Evolutionary conservation across 2,888 invertebrate species (phyloP).

Genomic region (Rhimphoctona megacephalus): DNA sequence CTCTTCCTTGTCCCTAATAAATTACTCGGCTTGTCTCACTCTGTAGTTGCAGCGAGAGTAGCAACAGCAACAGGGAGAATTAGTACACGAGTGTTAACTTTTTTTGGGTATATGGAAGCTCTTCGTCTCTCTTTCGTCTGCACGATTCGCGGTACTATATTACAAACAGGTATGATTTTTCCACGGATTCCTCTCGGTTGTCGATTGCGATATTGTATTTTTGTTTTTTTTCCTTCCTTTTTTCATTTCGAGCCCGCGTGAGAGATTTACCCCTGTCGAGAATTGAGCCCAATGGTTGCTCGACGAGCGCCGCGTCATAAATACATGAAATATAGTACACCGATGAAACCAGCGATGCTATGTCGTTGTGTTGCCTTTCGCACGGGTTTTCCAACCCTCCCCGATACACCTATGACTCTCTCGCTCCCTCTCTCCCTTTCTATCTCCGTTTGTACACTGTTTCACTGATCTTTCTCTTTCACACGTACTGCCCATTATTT

Average conservation of each 20-base stretch:
- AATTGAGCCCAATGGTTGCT: conserved; percentile 28
- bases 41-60: not conserved
- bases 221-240: conserved; percentile 5
- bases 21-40: conserved; percentile 72
- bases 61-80: not conserved
- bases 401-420: conserved; percentile 30
- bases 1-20: conserved; percentile 74
- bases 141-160: conserved; percentile 51
- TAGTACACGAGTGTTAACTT: conserved; percentile 27
- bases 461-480: conserved; percentile 43
- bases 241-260: conserved; percentile 25
- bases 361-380: conserved; percentile 45
- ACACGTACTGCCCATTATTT: conserved; percentile 24
- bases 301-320: conserved; percentile 56
- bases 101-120: conserved; percentile 30
- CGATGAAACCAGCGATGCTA: conserved; percentile 42
- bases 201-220: conserved; percentile 55
- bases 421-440: conserved; percentile 10
- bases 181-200: conserved; percentile 44
- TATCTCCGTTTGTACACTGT: not conserved
- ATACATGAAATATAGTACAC: conserved; percentile 65
- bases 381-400: conserved; percentile 52
- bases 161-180: conserved; percentile 44
- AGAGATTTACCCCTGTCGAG: conserved; percentile 59
- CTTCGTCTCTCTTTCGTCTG: conserved; percentile 27